Evolutionary conservation across 2,797 vertebrate species (phyloP).

Genomic region (Naso thynnoides): DNA sequence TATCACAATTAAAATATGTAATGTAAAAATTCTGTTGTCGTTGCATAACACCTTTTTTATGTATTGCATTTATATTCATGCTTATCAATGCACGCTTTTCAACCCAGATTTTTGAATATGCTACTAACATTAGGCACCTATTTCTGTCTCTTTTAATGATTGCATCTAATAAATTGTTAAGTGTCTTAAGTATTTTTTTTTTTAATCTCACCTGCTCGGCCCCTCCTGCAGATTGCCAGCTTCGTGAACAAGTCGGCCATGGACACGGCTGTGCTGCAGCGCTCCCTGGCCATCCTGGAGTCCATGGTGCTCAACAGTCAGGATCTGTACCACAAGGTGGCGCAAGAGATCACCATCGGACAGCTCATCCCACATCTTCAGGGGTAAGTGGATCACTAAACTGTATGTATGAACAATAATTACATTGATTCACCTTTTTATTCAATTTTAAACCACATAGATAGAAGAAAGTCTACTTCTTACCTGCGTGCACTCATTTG

Average conservation of each 20-base stretch:
- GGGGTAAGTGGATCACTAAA: slow-evolving; percentile 84
- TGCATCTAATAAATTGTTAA: background rate
- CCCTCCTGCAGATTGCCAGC: slow-evolving; percentile 89
- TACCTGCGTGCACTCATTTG: background rate
- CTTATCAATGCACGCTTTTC: background rate
- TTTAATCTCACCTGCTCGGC: background rate
- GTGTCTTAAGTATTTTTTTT: background rate
- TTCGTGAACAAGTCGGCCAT: slow-evolving; percentile 96
- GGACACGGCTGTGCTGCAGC: slow-evolving; percentile 93
- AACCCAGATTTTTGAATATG: background rate
- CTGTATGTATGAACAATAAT: background rate
- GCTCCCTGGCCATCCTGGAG: slow-evolving; percentile 96
- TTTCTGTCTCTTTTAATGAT: no score
- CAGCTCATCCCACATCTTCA: slow-evolving; percentile 97
- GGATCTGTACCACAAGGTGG: slow-evolving; percentile 98
- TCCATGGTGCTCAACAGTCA: slow-evolving; percentile 99
- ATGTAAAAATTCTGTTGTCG: background rate
- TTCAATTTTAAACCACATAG: background rate
- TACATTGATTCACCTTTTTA: background rate
- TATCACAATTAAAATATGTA: background rate
- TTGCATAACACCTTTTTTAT: background rate
- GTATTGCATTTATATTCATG: background rate
- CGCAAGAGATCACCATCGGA: slow-evolving; percentile 98
- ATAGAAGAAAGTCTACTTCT: background rate
- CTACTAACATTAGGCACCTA: background rate